Base-by-base conservation (phyloP, 2,888 invertebrate genomes). In the Gryllus longicercus region DNA sequence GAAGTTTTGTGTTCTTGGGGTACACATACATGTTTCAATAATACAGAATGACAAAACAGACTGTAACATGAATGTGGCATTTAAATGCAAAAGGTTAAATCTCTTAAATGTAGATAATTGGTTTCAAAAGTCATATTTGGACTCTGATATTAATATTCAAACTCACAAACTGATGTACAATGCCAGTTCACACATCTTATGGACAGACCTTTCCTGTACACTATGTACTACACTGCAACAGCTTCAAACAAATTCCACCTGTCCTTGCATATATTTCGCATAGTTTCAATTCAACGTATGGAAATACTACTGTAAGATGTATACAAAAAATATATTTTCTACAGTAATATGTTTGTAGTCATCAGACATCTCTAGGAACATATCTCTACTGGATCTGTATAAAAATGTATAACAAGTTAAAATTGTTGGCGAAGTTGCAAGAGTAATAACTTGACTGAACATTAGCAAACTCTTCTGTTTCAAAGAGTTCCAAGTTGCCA, bases 51-150 rank as follows among this genome's bases (percentile, higher is more conserved):
- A 63, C n/a, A n/a, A 63, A 63, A 63, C 63, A 63, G 63, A 63
- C 63, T 63, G 63, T n/a, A 63, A 63, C 63, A 63, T 63, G 63
- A 63, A 63, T 63, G 63, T 63, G 63, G 63, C 63, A 63, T 63
- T 18, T n/a, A 63, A 63, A 63, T 63, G 63, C 63, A 63, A 63
- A 63, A 63, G 63, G 63, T 16, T 63, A 63, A 63, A 63, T 63
- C 63, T 14, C n/a, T 63, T 63, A n/a, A 63, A 18, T 63, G n/a
- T 63, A 63, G 63, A 63, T 63, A 63, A 18, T 63, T 63, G 63
- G 14, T 63, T 63, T 63, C 14, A n/a, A 18, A 63, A 63, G 63
- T 63, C 63, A 5, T 63, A 63, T 18, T 63, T n/a, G 38, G n/a
- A 63, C 63, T 18, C 63, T 38, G 38, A 63, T 63, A 63, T n/a